phyloP scores from a whole-genome alignment of 1,140 invertebrate species.

The Antheraea pernyi region DNA sequence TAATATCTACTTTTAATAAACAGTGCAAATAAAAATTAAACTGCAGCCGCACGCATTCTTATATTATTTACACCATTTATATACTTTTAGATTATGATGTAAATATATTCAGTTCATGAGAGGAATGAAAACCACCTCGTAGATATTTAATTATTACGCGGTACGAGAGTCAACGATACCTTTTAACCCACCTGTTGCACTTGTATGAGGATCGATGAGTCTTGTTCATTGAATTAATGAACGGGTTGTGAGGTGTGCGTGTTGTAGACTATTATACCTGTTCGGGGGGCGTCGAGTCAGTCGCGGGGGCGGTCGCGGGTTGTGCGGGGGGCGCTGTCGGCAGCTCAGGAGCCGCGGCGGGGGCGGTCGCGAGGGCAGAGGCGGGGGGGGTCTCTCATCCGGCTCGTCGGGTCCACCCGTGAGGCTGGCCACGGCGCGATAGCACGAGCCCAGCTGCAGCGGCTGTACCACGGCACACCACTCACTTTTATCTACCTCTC shows the following conservation, averaged over 20 bases:
- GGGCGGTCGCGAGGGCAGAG: slow-evolving; percentile 13
- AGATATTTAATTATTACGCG: too few relatives aligned
- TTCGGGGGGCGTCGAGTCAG: neutral
- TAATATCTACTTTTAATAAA: neutral
- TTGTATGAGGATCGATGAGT: too few relatives aligned
- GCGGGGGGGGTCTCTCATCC: slow-evolving; percentile 19
- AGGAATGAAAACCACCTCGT: too few relatives aligned
- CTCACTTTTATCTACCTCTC: slow-evolving; percentile 12
- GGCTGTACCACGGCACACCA: slow-evolving; percentile 42
- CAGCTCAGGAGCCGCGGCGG: slow-evolving; percentile 19
- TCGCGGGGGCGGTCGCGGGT: neutral
- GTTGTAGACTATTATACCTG: neutral
- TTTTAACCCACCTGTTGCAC: neutral
- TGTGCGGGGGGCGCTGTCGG: slow-evolving; percentile 5
- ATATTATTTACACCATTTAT: slow-evolving; percentile 26
- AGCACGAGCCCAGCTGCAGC: slow-evolving; percentile 56
- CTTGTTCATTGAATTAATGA: neutral
- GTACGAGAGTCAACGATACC: neutral
- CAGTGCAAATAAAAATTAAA: slow-evolving; percentile 7
- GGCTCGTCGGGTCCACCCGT: slow-evolving; percentile 29
- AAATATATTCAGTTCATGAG: neutral
- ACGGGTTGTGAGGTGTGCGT: neutral
- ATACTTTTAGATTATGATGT: slow-evolving; percentile 19
- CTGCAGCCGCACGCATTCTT: neutral
- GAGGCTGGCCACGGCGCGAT: slow-evolving; percentile 54